Base-by-base conservation (phyloP, 1,140 invertebrate genomes). In the Drosophila fuyamai region DNA sequence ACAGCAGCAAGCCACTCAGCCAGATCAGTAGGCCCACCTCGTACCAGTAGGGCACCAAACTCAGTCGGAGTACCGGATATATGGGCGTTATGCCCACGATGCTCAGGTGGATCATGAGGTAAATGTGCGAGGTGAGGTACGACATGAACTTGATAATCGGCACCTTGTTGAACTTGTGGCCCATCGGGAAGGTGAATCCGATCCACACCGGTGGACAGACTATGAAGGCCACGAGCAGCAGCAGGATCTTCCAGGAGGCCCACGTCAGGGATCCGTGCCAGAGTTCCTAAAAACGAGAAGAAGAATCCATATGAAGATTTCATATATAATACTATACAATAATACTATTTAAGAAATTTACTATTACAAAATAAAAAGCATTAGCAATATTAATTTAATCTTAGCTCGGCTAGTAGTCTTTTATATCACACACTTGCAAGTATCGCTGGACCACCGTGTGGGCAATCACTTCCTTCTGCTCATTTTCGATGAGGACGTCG, bases 131-230 rank as follows among this genome's bases (percentile, higher is more conserved):
- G 1, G 98, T 99, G 54, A 99, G 94, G 93, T 99, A 99, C 12
- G 98, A 98, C 97, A 99, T 99, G 93, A 99, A 99, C 93, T 99
- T 99, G 86, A 99, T 99, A 77, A 99, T 99, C 16, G 99, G 99
- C 81, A 97, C 96, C 94, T 97, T 98, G 94, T 98, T 97, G 93
- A 98, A 99, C 92, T 97, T 97, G 93, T 98, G 98, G 18, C 97
- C 97, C 75, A 99, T 93, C 10, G 98, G 98, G 78, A 99, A 94
- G 38, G 98, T 99, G 92, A 99, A 98, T 10, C 97, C 95, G 56
- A 99, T 94, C 99, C 99, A 99, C 1, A 99, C 95, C 9, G 98
- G 97, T 29, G 99, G 99, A 90, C 97, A 97, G 23, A 99, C 93
- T 71, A 99, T 95, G 89, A 99, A 99, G 18, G 95, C 94, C 61